phyloP scores from a whole-genome alignment of 2,888 invertebrate species.

The Drosophila suboccidentalis region DNA sequence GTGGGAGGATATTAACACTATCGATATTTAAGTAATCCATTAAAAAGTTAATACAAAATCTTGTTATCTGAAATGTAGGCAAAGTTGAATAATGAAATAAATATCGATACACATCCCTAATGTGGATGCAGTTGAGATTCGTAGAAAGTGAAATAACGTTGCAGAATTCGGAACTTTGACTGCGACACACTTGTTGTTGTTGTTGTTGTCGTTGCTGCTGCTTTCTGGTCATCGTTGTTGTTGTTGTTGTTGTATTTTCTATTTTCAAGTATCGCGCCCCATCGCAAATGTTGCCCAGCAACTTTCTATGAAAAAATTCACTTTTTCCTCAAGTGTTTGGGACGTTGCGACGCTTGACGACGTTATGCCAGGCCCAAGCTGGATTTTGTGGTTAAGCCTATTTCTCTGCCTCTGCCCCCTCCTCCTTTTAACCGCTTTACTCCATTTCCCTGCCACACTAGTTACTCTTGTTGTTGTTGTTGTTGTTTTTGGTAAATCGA shows the following conservation, averaged over 20 bases:
- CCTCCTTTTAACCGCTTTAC: slow-evolving; percentile 2
- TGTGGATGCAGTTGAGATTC: slow-evolving; percentile 1
- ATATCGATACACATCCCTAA: no score
- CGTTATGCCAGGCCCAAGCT: slow-evolving; percentile 45
- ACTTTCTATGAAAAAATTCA: slow-evolving; percentile 83
- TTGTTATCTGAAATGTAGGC: no score
- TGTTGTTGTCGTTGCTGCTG: slow-evolving; percentile 11
- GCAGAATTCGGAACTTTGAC: slow-evolving; percentile 44
- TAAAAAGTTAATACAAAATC: no score
- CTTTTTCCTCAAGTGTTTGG: slow-evolving; percentile 73
- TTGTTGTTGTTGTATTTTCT: slow-evolving; percentile 61
- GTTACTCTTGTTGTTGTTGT: slow-evolving; percentile 12
- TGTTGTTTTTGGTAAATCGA: slow-evolving; percentile 63
- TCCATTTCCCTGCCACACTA: slow-evolving; percentile 9
- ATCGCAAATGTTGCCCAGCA: slow-evolving; percentile 77
- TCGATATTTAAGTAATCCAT: no score
- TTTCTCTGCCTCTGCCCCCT: not conserved
- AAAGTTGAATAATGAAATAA: no score
- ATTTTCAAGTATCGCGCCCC: slow-evolving; percentile 67
- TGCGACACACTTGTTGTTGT: slow-evolving; percentile 35
- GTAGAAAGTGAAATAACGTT: slow-evolving; percentile 47
- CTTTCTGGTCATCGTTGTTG: slow-evolving; percentile 7
- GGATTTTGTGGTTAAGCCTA: slow-evolving; percentile 44
- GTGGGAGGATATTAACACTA: no score
- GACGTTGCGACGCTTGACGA: slow-evolving; percentile 36